Base-by-base conservation (phyloP, 2,888 invertebrate genomes). In the Trichacis sp. region DNA sequence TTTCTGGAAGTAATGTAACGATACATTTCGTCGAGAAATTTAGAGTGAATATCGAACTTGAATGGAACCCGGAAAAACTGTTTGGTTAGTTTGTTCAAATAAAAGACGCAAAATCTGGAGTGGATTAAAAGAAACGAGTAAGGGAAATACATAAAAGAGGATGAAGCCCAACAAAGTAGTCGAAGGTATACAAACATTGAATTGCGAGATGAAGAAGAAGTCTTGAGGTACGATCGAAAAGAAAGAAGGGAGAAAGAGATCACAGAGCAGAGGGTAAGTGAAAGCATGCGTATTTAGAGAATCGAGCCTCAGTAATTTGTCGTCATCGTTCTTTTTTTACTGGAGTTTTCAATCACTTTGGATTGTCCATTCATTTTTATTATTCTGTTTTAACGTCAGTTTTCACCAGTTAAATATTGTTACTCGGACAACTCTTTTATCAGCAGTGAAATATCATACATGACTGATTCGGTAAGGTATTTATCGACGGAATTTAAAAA, bases 311-410 rank as follows among this genome's bases (percentile, higher is more conserved):
- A 56, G 74, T 76, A 77, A 79, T 78, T 80, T 77, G 78, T 79
- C 74, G 72, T 57, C 30, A 50, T 62, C 48, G 56, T 65, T 51
- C 45, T 40, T 24, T 64, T 66, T 57, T 70, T 59, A 51, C 64
- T 57, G 59, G 58, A 69, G 72, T 77, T 78, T 80, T 81, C 74
- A 74, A 78, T 81, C 78, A 80, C 75, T 74, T 70, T 75, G 63
- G 72, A 79, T 72, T 75, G 68, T 64, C 56, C 48, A 43, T 46
- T 18, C 47, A 20, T 42, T 54, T 29, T 24, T n/a, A n/a, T n/a
- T n/a, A n/a, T n/a, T n/a, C n/a, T n/a, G n/a, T n/a, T n/a, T n/a
- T n/a, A n/a, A n/a, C n/a, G n/a, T n/a, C n/a, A n/a, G n/a, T n/a
- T n/a, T n/a, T n/a, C n/a, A n/a, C n/a, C n/a, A n/a, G n/a, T n/a